These are phyloP conservation scores for Megamerina dolium DNA, from an alignment of 2,888 invertebrate species.

Conservation along the genomic window DNA sequence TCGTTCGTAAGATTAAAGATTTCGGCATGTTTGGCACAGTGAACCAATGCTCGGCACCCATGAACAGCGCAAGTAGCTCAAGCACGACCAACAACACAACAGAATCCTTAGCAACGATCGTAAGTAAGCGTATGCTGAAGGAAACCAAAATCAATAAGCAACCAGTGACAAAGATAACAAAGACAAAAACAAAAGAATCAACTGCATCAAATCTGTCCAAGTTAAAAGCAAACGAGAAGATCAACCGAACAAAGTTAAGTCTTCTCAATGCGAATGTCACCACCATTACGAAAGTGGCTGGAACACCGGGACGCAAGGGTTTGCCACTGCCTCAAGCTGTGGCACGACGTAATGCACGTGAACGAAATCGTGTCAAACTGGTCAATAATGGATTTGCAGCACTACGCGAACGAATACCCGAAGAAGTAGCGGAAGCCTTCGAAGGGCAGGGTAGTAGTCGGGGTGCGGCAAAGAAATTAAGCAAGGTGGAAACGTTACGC, in stretches of 20 bases:
- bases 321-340: slow-evolving; percentile 73
- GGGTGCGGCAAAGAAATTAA: slow-evolving; percentile 69
- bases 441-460: slow-evolving; percentile 56
- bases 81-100: slow-evolving; percentile 8
- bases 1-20: slow-evolving; percentile 46
- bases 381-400: slow-evolving; percentile 87
- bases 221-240: slow-evolving; percentile 8
- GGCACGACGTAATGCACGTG: slow-evolving; percentile 83
- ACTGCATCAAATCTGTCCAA: slow-evolving; percentile 12
- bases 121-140: slow-evolving; percentile 30
- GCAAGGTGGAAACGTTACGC: slow-evolving; percentile 81
- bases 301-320: slow-evolving; percentile 42
- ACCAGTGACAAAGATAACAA: slow-evolving; percentile 4
- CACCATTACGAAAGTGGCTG: slow-evolving; percentile 17
- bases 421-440: slow-evolving; percentile 67
- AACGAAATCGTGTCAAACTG: slow-evolving; percentile 87
- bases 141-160: slow-evolving; percentile 19
- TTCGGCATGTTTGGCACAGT: slow-evolving; percentile 45
- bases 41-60: slow-evolving; percentile 24
- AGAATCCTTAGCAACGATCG: background rate
- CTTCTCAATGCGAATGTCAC: background rate
- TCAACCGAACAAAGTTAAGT: slow-evolving; percentile 5
- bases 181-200: slow-evolving; percentile 15
- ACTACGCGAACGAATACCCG: slow-evolving; percentile 80
- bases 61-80: slow-evolving; percentile 11